These are phyloP conservation scores for Spinus pinus DNA, from an alignment of 2,797 vertebrate species.

Conservation along the genomic window DNA sequence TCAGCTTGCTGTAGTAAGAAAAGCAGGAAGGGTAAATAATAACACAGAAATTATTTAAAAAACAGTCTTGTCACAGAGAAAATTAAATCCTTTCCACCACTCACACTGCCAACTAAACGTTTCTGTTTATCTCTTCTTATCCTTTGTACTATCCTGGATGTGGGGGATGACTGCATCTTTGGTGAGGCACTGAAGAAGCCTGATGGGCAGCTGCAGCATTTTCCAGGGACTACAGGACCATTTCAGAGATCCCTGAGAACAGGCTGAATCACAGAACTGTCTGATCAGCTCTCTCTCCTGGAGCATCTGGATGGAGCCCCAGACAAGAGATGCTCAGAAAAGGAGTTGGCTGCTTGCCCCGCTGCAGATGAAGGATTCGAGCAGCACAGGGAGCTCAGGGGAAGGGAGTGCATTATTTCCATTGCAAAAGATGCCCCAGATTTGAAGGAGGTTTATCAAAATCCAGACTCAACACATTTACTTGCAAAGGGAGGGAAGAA, in stretches of 20 bases:
- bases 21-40: background rate
- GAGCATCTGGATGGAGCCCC: conserved; percentile 47
- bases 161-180: background rate
- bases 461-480: background rate
- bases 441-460: background rate
- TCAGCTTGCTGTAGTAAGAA: background rate
- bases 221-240: background rate
- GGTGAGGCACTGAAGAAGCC: background rate
- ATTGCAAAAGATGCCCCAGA: background rate
- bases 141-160: background rate
- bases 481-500: background rate
- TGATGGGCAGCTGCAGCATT: background rate
- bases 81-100: background rate
- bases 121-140: background rate
- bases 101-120: background rate
- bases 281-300: conserved; percentile 23
- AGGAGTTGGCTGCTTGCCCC: conserved; percentile 65
- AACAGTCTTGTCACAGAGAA: background rate
- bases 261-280: conserved; percentile 29
- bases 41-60: background rate
- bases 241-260: conserved; percentile 19
- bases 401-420: background rate
- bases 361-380: conserved; percentile 38
- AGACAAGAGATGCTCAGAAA: conserved; percentile 73
- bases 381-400: background rate